A percentile compares a stretch with the other conserved stretches of the same genome.
phyloP scores from a whole-genome alignment of 1,140 invertebrate genomes.

The Papilio glaucus region DNA sequence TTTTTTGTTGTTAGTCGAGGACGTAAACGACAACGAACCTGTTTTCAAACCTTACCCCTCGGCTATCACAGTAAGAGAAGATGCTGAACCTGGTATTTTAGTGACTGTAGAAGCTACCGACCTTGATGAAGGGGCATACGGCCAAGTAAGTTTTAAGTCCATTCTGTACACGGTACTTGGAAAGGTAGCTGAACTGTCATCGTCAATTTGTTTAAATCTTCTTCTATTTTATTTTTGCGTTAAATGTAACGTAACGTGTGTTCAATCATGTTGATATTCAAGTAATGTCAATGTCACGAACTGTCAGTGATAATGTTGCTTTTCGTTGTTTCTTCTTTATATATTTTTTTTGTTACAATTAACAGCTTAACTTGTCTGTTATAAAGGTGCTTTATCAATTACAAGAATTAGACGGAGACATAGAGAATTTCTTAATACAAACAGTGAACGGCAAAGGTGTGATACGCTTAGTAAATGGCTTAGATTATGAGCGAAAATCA shows the following conservation, averaged over 20 bases:
- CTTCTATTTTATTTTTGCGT: conserved; percentile 9
- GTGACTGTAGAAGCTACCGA: conserved; percentile 94
- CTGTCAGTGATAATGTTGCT: neutral
- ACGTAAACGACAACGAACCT: conserved; percentile 96
- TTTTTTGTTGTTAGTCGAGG: conserved; percentile 93
- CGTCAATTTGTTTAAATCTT: no score
- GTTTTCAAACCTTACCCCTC: conserved; percentile 93
- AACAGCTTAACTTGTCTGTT: neutral
- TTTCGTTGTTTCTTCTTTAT: neutral
- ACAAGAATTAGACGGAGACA: conserved; percentile 91
- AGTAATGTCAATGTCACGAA: conserved; percentile 36
- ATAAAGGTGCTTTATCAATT: conserved; percentile 86
- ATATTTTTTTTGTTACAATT: neutral
- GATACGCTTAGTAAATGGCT: conserved; percentile 88
- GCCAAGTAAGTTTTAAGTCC: conserved; percentile 88
- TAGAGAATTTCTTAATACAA: conserved; percentile 90
- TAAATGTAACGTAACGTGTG: no score
- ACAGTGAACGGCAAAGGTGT: conserved; percentile 95
- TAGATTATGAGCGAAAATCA: conserved; percentile 95
- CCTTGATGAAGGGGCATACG: conserved; percentile 95
- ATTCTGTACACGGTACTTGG: no score
- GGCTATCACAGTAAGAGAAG: conserved; percentile 91
- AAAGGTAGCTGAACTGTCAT: no score
- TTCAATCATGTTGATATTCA: neutral
- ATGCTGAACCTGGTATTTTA: conserved; percentile 89